Evolutionary conservation across 2,113 vertebrate genomes (phyloP), one percentile per base, ranked within the genome.

Genomic region (Romanogobio albipinnatus): DNA sequence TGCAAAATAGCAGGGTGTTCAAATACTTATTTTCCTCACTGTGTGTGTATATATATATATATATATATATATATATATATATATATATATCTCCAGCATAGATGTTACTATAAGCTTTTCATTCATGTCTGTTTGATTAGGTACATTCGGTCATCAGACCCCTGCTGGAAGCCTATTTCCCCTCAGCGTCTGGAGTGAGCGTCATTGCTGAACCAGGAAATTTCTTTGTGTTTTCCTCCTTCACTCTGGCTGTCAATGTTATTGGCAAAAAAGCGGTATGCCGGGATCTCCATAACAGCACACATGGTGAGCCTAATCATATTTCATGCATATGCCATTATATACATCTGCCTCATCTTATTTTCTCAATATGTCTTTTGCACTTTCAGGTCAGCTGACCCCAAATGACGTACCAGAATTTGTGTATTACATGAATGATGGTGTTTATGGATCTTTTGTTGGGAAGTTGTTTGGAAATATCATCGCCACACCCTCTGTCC

Each of bases 371-470:
- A 29, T 90, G 87, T 89, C 3, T 3, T 29, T 87, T 62, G 53
- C 19, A 79, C 77, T 90, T 94, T 83, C 90, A 97, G 96, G 87
- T 90, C 95, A 94, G 89, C 93, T 95, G 91, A 92, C 88, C 66
- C 92, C 92, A 91, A 94, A 91, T 85, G 94, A 95, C 90, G 93
- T 95, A 82, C 93, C 96, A 24, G 93, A 95, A 90, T 99, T 98
- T 92, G 92, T 96, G 43, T 99, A 99, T 91, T 97, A 97, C 92
- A 95, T 99, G 94, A 99, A 97, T 86, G 97, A 99, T 90, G 98
- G 98, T 90, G 96, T 99, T 91, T 99, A 98, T 93, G 98, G 98
- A 88, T 97, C 97, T 90, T 99, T 99, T 93, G 95, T 95, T 88
- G 95, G 93, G 92, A 98, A 97, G 94, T 94, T 99, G 85, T 95